Evolutionary conservation across 2,888 invertebrate genomes (phyloP).

Genomic region (Cotesia congregata): DNA sequence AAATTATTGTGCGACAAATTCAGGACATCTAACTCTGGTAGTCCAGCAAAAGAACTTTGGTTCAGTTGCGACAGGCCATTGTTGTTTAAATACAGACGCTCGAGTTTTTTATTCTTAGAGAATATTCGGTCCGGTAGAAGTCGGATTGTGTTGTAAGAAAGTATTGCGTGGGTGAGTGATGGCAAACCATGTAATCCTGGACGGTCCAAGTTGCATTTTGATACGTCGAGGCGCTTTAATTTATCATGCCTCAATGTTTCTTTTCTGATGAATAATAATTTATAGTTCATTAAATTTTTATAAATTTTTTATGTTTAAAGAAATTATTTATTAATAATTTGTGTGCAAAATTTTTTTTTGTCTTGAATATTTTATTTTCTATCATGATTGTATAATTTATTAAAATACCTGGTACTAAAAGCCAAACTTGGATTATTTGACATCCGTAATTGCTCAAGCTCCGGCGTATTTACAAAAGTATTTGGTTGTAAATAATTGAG

Average conservation of each 20-base stretch:
- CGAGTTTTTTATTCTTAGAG: constrained; percentile 74
- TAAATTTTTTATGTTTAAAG: not conserved
- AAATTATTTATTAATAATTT: not conserved
- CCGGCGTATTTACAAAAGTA: constrained; percentile 59
- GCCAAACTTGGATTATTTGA: constrained; percentile 61
- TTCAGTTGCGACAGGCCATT: constrained; percentile 78
- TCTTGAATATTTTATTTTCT: no score
- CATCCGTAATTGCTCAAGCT: constrained; percentile 60
- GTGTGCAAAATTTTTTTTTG: no score
- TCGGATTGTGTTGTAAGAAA: constrained; percentile 78
- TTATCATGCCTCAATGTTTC: constrained; percentile 58
- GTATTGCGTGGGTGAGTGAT: constrained; percentile 73
- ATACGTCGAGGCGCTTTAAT: constrained; percentile 60
- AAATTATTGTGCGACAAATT: constrained; percentile 82
- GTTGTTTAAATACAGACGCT: constrained; percentile 76
- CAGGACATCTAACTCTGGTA: constrained; percentile 74
- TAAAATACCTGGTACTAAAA: constrained; percentile 60
- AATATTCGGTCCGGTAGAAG: constrained; percentile 75
- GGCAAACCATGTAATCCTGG: constrained; percentile 76
- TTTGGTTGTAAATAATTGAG: constrained; percentile 60
- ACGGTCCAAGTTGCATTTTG: constrained; percentile 61
- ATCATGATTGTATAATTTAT: constrained; percentile 34
- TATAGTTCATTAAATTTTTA: not conserved
- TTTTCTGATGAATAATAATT: constrained; percentile 50
- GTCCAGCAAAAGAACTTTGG: constrained; percentile 75